Conservation (phyloP, 2,797 vertebrate species). For the Brachyalestes nurse region DNA sequence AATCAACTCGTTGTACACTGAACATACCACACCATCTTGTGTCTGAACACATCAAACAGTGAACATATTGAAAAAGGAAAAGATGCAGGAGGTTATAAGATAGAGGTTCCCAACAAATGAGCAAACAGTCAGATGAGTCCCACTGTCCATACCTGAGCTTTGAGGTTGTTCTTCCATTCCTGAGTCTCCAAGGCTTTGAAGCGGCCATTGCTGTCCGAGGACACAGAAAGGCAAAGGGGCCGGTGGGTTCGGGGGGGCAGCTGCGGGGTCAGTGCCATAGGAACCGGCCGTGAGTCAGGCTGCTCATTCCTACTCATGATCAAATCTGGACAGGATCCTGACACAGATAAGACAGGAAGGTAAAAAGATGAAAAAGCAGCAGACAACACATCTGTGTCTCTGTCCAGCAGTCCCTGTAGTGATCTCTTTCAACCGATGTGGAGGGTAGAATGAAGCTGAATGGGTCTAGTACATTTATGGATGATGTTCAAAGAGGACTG, state of each 20-base stretch:
- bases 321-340: conserved; percentile 81
- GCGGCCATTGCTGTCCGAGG: conserved; percentile 76
- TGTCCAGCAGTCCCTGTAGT: not conserved
- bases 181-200: conserved; percentile 76
- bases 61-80: not conserved
- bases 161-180: conserved; percentile 80
- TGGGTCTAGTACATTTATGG: no score
- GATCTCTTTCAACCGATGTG: no score
- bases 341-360: not conserved
- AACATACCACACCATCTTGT: no score
- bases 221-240: conserved; percentile 75
- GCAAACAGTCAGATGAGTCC: not conserved
- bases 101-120: no score
- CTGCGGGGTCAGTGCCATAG: conserved; percentile 72
- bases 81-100: no score
- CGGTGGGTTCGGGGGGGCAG: conserved; percentile 69
- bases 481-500: no score
- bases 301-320: conserved; percentile 77
- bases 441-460: no score
- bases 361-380: not conserved
- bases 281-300: conserved; percentile 59
- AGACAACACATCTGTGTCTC: no score
- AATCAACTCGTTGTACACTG: not conserved
- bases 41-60: not conserved
- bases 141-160: conserved; percentile 74